Evolutionary conservation across 2,888 invertebrate genomes (phyloP), one percentile per base, ranked within the genome.

Genomic region (Meta bourneti): DNA sequence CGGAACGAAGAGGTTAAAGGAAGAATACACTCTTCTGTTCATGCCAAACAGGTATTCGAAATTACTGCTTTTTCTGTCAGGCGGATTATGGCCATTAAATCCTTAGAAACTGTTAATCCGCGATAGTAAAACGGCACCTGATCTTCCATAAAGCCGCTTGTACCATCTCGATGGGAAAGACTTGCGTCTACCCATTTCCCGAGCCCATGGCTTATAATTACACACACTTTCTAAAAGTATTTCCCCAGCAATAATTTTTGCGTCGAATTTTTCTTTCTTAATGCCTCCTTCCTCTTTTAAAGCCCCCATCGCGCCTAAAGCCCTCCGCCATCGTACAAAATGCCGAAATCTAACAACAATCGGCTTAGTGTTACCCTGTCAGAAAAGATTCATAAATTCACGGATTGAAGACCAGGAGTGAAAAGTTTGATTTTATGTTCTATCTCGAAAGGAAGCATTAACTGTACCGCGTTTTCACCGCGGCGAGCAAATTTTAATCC

Each of bases 361-460:
- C 89, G 79, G 83, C 89, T 89, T 89, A 89, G 84, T 84, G 89
- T 79, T 83, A 74, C 72, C 83, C 74, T 79, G 89, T 83, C 89
- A 83, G 78, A 34, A 77, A 89, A 84, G 89, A 89, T 89, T 89
- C 89, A 89, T 89, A 89, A 89, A 89, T 89, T 89, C 89, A 84
- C 52, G 89, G 89, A 89, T 89, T 89, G 89, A 89, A 84, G 79
- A 71, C 72, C 74, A 70, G 78, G 82, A 61, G 75, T 77, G 81
- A 81, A 89, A 82, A 84, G 71, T 89, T 72, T 79, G 84, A 89
- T 89, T 89, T 89, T 89, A 89, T 89, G 89, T 79, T 89, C 78
- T 89, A 81, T 87, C 87, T 72, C n/a, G 75, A 72, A 34, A 34
- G 34, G 54, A 54, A 54, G 88, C 88, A 88, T 84, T 89, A 89